Evolutionary conservation across 2,797 vertebrate species (phyloP), one percentile per base, ranked within the genome.

Genomic region (Oceanodroma leucorhoa): DNA sequence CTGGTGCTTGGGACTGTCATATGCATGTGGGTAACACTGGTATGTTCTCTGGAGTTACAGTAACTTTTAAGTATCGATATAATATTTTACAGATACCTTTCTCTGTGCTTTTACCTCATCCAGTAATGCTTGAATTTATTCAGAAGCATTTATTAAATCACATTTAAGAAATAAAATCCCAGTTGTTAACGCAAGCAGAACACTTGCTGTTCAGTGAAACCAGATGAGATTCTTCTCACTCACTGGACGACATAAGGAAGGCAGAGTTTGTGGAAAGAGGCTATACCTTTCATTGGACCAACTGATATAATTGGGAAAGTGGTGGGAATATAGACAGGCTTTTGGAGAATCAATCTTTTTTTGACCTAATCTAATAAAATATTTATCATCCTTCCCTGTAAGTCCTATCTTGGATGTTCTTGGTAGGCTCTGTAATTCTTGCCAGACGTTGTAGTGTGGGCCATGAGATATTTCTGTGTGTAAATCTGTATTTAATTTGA

Each of bases 11-110:
- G 18, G 14, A 27, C n/a, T 66, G 24, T 61, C 10, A 11, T 8
- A 2, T 13, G 13, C 3, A 11, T 0, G 0, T 40, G 12, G 27
- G 16, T 62, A 58, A 9, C 14, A 5, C 7, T 53, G 41, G 5
- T 48, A 51, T 55, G 21, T 70, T 81, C 6, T 30, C 45, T 12
- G 18, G 27, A 71, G 21, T 67, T 69, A 34, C 0, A 65, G 22
- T 38, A 48, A 76, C 26, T 50, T 65, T 2, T n/a, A 61, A 69
- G 53, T 53, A 24, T 53, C 1, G 6, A 0, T 48, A 18, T 2
- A 5, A 1, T 57, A 30, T 62, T 76, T 91, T 62, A 66, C 18
- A 21, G 24, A 36, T 73, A 36, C 3, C 20, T 4, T 48, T 78
- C 16, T 57, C 9, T 61, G 9, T 83, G n/a, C 24, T 82, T 83